phyloP scores from a whole-genome alignment of 1,140 invertebrate species.

The Belonocnema kinseyi region DNA sequence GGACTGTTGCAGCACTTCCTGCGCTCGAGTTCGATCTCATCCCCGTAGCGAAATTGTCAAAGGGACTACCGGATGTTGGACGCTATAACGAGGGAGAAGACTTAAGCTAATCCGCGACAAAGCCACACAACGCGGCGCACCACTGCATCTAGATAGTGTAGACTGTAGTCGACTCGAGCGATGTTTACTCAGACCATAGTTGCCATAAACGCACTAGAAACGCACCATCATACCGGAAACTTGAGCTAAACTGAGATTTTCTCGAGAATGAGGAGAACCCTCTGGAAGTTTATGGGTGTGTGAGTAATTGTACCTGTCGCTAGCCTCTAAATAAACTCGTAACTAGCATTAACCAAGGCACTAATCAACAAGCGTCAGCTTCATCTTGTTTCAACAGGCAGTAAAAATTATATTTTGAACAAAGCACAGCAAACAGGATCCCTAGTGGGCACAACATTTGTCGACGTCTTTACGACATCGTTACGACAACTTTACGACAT shows the following conservation, averaged over 20 bases:
- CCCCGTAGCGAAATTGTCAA: constrained; percentile 40
- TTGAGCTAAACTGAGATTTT: background rate
- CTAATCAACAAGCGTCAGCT: too few species aligned
- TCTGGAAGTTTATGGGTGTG: constrained; percentile 15
- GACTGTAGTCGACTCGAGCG: background rate
- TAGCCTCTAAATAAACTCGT: background rate
- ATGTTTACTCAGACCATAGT: constrained; percentile 9
- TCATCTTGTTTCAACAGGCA: too few species aligned
- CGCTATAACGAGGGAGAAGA: background rate
- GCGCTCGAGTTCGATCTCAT: background rate
- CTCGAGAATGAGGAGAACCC: background rate
- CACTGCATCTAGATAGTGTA: constrained; percentile 5
- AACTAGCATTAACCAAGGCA: background rate
- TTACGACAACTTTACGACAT: too few species aligned
- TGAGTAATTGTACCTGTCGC: constrained; percentile 20
- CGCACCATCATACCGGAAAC: constrained; percentile 9
- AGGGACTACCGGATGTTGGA: constrained; percentile 36
- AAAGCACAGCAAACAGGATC: too few species aligned
- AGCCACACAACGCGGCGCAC: constrained; percentile 40
- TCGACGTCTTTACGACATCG: too few species aligned
- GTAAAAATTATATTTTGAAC: too few species aligned
- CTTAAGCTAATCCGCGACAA: constrained; percentile 58
- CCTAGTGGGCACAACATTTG: too few species aligned
- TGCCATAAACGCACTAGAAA: constrained; percentile 3
- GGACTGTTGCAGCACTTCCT: background rate